Evolutionary conservation across 2,888 invertebrate species (phyloP), one percentile per base, ranked within the genome.

Genomic region (Drosophila nigricruria): DNA sequence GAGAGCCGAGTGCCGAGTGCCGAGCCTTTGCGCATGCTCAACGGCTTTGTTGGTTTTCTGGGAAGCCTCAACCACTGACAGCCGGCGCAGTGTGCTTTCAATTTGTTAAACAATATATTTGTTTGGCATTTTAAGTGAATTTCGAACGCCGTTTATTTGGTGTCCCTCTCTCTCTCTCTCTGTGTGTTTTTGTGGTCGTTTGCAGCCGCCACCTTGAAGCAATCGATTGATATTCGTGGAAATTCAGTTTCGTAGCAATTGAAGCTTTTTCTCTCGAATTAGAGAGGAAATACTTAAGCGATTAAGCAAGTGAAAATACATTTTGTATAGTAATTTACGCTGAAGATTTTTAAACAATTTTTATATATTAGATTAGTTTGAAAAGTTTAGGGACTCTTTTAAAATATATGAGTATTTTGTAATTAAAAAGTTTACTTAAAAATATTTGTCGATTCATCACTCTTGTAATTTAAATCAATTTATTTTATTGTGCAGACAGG

Each of bases 51-150:
- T 79, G 70, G 61, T 61, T 77, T 78, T 78, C 78, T 77, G 81
- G 78, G 78, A 78, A 78, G 77, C 52, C 65, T 68, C 38, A 60
- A 52, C 61, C 59, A 56, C 56, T 65, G 75, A 75, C 82, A 80
- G 80, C 80, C 80, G 80, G 80, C 80, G 67, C 67, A 67, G 67
- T 45, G 83, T 73, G 70, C 80, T 80, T 79, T 45, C 60, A 82
- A 83, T 81, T 81, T 77, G 74, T 76, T 86, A 77, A 74, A 86
- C 83, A 80, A 86, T 72, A 70, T 72, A 70, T 79, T 80, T 81
- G 68, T 71, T 75, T 82, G 69, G 81, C 73, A 61, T 81, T 82
- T 84, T 77, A 83, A 80, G 74, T 86, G 82, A 67, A 80, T 82
- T 73, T 66, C 47, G 64, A 70, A 47, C 61, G 70, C 50, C 45